Conservation (phyloP, 2,797 vertebrate species). For the Pseudopleuronectes americanus region DNA sequence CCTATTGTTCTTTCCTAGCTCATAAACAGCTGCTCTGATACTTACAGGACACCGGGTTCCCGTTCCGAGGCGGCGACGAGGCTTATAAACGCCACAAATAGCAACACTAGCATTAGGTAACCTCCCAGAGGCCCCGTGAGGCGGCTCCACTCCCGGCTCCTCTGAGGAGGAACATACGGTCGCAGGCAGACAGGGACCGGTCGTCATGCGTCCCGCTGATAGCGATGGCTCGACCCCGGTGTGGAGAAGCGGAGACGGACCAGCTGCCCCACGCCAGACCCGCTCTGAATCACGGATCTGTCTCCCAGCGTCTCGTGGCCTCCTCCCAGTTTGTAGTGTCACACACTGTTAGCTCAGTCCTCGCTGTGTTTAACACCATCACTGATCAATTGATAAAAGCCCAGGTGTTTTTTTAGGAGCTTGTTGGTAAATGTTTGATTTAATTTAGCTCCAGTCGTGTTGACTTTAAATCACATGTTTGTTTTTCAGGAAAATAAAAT, state of each 20-base stretch:
- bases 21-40: slow-evolving; percentile 65
- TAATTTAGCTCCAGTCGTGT: neutral
- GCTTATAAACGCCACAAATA: slow-evolving; percentile 73
- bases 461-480: neutral
- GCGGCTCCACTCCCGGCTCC: slow-evolving; percentile 41
- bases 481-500: neutral
- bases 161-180: slow-evolving; percentile 54
- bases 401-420: slow-evolving; percentile 21
- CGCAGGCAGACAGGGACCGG: slow-evolving; percentile 52
- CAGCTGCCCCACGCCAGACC: slow-evolving; percentile 61
- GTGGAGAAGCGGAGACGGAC: slow-evolving; percentile 58
- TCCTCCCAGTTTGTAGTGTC: slow-evolving; percentile 24
- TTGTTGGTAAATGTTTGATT: neutral
- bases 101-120: slow-evolving; percentile 68
- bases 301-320: slow-evolving; percentile 26
- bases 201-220: slow-evolving; percentile 54
- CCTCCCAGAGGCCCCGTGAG: slow-evolving; percentile 55
- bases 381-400: slow-evolving; percentile 26
- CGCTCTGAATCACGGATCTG: slow-evolving; percentile 29
- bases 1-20: slow-evolving; percentile 49
- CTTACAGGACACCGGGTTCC: slow-evolving; percentile 51
- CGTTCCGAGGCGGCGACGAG: slow-evolving; percentile 35
- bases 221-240: slow-evolving; percentile 45
- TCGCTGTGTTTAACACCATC: slow-evolving; percentile 10
- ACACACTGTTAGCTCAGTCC: slow-evolving; percentile 11